Evolutionary conservation across 2,113 vertebrate species (phyloP), one percentile per base, ranked within the genome.

Genomic region (Ophiodon elongatus): DNA sequence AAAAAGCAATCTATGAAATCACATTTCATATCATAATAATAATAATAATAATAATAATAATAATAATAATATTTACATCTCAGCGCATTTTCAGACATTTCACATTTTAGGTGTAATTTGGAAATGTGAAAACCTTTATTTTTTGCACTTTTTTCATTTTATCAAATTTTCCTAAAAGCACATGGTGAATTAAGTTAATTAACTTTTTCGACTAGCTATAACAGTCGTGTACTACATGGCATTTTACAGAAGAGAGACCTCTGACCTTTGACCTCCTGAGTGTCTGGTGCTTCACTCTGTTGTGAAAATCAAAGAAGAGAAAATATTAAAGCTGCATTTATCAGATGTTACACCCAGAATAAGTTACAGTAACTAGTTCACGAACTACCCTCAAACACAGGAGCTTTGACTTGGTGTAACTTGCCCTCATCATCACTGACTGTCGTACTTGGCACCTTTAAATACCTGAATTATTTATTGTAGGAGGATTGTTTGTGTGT

Each of bases 401-500:
- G 25, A 76, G 62, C n/a, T 43, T 29, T 73, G 50, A 62, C 54
- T 6, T 67, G 27, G 4, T 63, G n/a, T 31, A 17, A 76, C 37
- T 37, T 3, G 19, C 29, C 45, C 45, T 74, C 43, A 57, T 17
- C 23, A 39, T 37, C 78, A 25, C 39, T 78, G 31, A 57, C 37
- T 68, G 45, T 39, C 1, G 27, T 52, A n/a, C 79, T 80, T 80
- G 79, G 84, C 79, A 79, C 77, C 80, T 91, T 84, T 63, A 29
- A 35, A 71, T 14, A 10, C 45, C 25, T 85, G 27, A 91, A 91
- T 91, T 82, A 91, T 91, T 91, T 17, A 91, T 84, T 43, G 52
- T 14, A 79, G 76, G 35, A 68, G 78, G 59, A 80, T 80, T 75
- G n/a, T 78, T 54, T 73, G 71, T 82, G 59, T 80, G 70, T 73